Evolutionary conservation across 2,797 vertebrate species (phyloP).

Genomic region (Danio aesculapii): DNA sequence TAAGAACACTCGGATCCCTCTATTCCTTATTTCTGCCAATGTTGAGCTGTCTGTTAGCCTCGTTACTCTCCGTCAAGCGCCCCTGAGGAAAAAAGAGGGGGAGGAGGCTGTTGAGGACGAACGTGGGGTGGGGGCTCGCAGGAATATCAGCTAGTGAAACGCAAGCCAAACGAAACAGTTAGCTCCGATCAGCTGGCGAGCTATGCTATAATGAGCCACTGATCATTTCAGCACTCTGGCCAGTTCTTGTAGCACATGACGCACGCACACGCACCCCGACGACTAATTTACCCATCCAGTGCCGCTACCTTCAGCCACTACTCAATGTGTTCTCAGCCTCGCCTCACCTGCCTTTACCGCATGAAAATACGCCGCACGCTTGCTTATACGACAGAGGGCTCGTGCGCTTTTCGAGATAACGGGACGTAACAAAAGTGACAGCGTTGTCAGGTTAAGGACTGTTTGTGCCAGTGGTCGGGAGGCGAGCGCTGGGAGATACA

Average conservation of each 20-base stretch:
- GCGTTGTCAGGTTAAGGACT: slow-evolving; percentile 8
- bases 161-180: slow-evolving; percentile 55
- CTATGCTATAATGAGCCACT: slow-evolving; percentile 70
- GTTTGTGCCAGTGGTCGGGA: slow-evolving; percentile 32
- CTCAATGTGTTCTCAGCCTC: slow-evolving; percentile 15
- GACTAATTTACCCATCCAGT: slow-evolving; percentile 50
- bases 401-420: slow-evolving; percentile 19
- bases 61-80: slow-evolving; percentile 69
- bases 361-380: neutral
- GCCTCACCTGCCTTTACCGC: slow-evolving; percentile 16
- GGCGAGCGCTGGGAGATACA: slow-evolving; percentile 16
- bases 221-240: slow-evolving; percentile 61
- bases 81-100: slow-evolving; percentile 68
- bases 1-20: slow-evolving; percentile 70
- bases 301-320: slow-evolving; percentile 37
- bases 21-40: slow-evolving; percentile 67
- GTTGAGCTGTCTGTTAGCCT: slow-evolving; percentile 60
- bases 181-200: slow-evolving; percentile 66
- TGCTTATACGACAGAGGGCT: slow-evolving; percentile 7
- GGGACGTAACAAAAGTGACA: slow-evolving; percentile 3
- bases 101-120: slow-evolving; percentile 63
- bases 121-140: slow-evolving; percentile 53
- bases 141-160: slow-evolving; percentile 57
- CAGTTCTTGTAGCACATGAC: slow-evolving; percentile 74
- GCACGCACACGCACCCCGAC: slow-evolving; percentile 64